Conservation (phyloP, 1,140 invertebrate species). For the Melitaea cinxia region DNA sequence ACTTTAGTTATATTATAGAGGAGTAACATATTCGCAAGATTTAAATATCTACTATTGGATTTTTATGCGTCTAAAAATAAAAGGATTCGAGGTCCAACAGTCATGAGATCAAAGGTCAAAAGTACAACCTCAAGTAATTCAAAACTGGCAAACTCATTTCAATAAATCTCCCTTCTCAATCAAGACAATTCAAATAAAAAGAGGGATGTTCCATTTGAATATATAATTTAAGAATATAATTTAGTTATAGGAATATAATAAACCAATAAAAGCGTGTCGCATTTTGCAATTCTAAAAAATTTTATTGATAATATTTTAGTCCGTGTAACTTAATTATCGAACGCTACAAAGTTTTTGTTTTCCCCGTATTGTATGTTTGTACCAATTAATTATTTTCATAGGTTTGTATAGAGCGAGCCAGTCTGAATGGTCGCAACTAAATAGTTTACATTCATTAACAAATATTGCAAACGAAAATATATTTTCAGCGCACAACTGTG, state of each 20-base stretch:
- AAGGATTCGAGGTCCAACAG: neutral
- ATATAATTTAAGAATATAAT: too few species aligned
- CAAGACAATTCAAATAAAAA: neutral
- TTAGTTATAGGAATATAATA: neutral
- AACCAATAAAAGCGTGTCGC: neutral
- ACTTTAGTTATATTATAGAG: too few species aligned
- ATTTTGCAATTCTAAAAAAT: neutral
- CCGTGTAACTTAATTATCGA: slow-evolving; percentile 8
- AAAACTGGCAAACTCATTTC: neutral
- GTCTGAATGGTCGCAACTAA: neutral
- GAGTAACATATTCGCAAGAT: too few species aligned
- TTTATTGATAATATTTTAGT: slow-evolving; percentile 1
- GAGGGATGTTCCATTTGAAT: neutral
- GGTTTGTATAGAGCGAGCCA: neutral
- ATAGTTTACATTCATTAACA: neutral
- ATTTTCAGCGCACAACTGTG: neutral
- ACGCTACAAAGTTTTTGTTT: neutral
- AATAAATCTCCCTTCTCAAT: neutral
- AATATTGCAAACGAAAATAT: slow-evolving; percentile 8
- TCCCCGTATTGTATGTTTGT: slow-evolving; percentile 1
- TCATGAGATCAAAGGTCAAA: neutral
- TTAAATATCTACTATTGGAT: too few species aligned
- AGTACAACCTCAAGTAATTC: neutral
- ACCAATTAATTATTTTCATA: slow-evolving; percentile 5
- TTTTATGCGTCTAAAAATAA: too few species aligned